phyloP scores from a whole-genome alignment of 2,888 invertebrate genomes.

The Carcina quercana region DNA sequence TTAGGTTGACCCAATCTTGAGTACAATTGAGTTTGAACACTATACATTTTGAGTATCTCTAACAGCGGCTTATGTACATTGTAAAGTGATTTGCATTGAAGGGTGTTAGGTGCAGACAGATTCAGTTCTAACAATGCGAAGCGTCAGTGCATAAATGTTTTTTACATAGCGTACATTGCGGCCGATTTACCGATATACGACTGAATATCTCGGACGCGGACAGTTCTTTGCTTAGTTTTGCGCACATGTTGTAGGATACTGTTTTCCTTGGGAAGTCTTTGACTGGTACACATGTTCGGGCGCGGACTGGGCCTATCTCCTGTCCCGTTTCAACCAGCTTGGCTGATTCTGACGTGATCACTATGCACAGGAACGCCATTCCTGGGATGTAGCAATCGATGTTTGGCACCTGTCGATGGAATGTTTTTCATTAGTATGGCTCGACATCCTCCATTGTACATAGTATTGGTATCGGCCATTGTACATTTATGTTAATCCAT shows the following conservation, averaged over 20 bases:
- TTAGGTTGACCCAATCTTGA: no score
- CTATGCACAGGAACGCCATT: conserved; percentile 61
- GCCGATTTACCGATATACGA: conserved; percentile 51
- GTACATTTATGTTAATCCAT: no score
- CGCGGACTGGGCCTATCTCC: conserved; percentile 64
- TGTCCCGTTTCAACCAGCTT: conserved; percentile 61
- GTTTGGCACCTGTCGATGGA: conserved; percentile 49
- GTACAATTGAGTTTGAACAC: no score
- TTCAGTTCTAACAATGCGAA: conserved; percentile 38
- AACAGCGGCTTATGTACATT: no score
- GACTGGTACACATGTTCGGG: conserved; percentile 61
- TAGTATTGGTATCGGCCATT: no score
- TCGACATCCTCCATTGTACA: no score
- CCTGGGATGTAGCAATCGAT: conserved; percentile 69
- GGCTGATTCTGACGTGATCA: conserved; percentile 63
- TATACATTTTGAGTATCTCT: no score
- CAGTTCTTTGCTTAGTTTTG: conserved; percentile 59
- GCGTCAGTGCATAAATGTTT: conserved; percentile 59
- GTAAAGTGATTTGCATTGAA: no score
- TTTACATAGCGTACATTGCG: conserved; percentile 60
- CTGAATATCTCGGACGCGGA: conserved; percentile 64
- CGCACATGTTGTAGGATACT: conserved; percentile 63
- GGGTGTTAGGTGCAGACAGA: no score
- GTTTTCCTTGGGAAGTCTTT: conserved; percentile 65
- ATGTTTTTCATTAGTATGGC: fast-evolving